Conservation (phyloP, 2,888 invertebrate genomes). For the Gymnosoma rotundatum region DNA sequence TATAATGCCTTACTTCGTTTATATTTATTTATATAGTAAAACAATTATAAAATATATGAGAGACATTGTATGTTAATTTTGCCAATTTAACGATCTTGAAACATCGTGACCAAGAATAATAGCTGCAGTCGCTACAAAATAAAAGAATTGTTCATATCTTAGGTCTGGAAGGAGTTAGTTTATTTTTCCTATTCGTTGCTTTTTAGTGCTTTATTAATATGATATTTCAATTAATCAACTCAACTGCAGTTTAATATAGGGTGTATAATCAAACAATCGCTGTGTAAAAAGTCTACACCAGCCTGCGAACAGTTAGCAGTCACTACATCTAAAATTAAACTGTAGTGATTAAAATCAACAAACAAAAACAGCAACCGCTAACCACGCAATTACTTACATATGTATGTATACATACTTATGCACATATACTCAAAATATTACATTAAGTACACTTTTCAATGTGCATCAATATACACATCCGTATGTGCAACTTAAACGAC, state of each 20-base stretch:
- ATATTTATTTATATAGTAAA: no score
- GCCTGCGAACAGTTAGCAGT: slow-evolving; percentile 62
- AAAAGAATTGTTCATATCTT: no score
- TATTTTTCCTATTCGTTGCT: no score
- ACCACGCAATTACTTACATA: background rate
- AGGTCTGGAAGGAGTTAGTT: no score
- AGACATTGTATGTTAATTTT: no score
- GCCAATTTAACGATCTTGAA: no score
- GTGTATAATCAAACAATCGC: slow-evolving; percentile 32
- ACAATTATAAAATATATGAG: no score
- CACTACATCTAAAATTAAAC: slow-evolving; percentile 66
- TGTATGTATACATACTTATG: slow-evolving; percentile 19
- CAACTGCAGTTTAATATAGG: background rate
- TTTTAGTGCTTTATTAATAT: no score
- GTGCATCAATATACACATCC: background rate
- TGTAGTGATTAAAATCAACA: slow-evolving; percentile 65
- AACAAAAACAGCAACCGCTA: slow-evolving; percentile 39
- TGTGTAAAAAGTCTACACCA: slow-evolving; percentile 56
- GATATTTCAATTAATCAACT: no score
- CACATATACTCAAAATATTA: background rate
- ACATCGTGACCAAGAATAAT: no score
- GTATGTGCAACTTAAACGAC: background rate
- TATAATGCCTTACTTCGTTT: background rate
- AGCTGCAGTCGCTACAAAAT: no score
- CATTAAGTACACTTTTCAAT: background rate